phyloP scores from a whole-genome alignment of 2,797 vertebrate species.

The Nyctalus aviator region DNA sequence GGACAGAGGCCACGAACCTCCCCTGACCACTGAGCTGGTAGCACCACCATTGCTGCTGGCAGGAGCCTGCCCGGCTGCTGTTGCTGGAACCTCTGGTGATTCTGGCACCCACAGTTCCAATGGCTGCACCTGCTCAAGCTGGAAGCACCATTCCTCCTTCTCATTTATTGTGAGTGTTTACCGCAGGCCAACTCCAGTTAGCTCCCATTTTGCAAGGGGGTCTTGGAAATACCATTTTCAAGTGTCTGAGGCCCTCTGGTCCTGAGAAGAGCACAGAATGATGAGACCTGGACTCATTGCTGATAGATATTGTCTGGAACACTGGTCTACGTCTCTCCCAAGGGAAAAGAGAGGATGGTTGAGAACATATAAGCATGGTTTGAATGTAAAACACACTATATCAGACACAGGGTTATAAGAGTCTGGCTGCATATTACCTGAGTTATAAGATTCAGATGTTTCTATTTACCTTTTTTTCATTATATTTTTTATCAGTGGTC shows the following conservation, averaged over 20 bases:
- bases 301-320: too few species aligned
- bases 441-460: background rate
- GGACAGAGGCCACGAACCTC: background rate
- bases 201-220: background rate
- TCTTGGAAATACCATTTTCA: background rate
- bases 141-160: background rate
- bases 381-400: background rate
- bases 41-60: fast-evolving
- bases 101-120: background rate
- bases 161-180: background rate
- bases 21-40: background rate
- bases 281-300: background rate
- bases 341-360: background rate
- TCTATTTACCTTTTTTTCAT: background rate
- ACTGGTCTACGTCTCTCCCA: too few species aligned
- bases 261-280: background rate
- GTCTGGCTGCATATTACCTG: background rate
- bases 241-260: background rate
- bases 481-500: background rate
- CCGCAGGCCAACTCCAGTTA: background rate
- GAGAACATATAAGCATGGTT: background rate
- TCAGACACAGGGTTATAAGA: background rate
- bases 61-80: background rate
- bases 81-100: too few species aligned
- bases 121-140: background rate